Base-by-base conservation (phyloP, 2,888 invertebrate genomes). In the Cepaea hortensis region DNA sequence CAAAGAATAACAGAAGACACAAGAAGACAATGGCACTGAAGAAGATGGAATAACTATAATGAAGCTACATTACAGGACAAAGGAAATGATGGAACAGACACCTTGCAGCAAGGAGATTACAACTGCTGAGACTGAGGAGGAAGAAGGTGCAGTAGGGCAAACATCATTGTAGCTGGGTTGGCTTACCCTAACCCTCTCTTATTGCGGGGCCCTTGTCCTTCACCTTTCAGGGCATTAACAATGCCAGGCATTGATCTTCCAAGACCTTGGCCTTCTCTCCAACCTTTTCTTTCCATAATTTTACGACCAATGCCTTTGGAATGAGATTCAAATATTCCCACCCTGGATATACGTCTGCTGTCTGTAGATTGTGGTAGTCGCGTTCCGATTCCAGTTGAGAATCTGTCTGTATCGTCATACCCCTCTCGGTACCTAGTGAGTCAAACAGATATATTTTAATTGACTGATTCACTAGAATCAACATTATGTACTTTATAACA, bases 211-310 rank as follows among this genome's bases (percentile, higher is more conserved):
- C 89, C 85, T 85, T 94, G 93, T 3, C 94, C 94, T 65, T 94
- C 94, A 87, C 91, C 93, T 46, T 92, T 92, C 23, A 94, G 88
- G 50, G 93, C 92, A 84, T 94, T 91, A 55, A 91, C 86, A 84
- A 94, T 94, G 61, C 95, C 95, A 68, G 90, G 89, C 6, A 91
- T 88, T 70, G 91, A 90, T 15, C 77, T 87, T 2, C 96, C 96
- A 23, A 96, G 92, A 13, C 95, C 95, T 82, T 92, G 89, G 3
- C 96, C 96, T 55, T 95, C 95, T 79, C 90, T 93, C 96, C 96
- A 96, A 5, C 96, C 96, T 83, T 94, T 94, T 50, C 93, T 92
- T 90, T 95, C 94, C 92, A 95, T 88, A 55, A 95, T 90, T 87
- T 93, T 94, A 23, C 95, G 91, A 23, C 95, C 95, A 89, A 95